A percentile compares a stretch with the other conserved stretches of the same genome.
Evolutionary conservation across 1,140 invertebrate species (phyloP).

Genomic region (Euwallacea similis): DNA sequence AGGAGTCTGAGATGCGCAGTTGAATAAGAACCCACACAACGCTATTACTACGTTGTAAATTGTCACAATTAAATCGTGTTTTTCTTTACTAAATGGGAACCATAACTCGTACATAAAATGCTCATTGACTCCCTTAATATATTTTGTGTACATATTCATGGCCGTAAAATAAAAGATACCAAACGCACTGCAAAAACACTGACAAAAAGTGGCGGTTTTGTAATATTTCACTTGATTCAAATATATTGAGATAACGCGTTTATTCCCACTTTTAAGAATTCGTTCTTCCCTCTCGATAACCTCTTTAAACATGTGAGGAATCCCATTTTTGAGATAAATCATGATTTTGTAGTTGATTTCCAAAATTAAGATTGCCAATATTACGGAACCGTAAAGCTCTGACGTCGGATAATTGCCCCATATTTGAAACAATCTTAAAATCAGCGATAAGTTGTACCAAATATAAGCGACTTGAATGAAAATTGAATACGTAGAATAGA

Average conservation of each 20-base stretch:
- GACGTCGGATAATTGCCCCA: background rate
- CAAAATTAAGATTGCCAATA: constrained; percentile 1
- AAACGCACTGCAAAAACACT: background rate
- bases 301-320: constrained; percentile 2
- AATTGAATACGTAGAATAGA: constrained; percentile 8
- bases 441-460: background rate
- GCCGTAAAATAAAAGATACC: background rate
- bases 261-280: background rate
- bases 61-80: background rate
- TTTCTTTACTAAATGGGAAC: constrained; percentile 12
- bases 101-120: constrained; percentile 15
- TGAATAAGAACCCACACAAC: constrained; percentile 4
- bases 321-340: constrained; percentile 11
- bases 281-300: constrained; percentile 1
- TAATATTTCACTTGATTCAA: constrained; percentile 2
- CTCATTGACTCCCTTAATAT: background rate
- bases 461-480: background rate
- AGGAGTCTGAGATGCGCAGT: background rate
- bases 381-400: background rate
- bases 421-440: constrained; percentile 1
- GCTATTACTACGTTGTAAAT: constrained; percentile 2
- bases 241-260: background rate
- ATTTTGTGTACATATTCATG: background rate
- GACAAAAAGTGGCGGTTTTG: background rate
- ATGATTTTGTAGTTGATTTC: constrained; percentile 11